These are phyloP conservation scores for Nasonia oneida DNA, from an alignment of 2,888 invertebrate species.

Conservation along the genomic window DNA sequence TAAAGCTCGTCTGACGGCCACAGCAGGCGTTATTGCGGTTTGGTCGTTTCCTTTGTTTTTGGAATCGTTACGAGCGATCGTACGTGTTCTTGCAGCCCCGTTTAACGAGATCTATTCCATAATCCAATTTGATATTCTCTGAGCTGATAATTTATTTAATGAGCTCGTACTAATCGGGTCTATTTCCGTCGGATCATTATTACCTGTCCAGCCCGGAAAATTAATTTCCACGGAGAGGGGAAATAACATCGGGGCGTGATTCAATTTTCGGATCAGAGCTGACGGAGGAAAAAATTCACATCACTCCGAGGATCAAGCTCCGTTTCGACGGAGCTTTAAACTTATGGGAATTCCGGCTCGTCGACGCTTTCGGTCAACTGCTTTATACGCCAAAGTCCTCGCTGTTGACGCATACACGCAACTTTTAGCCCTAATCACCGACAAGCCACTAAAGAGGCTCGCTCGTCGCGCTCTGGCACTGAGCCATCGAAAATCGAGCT, in stretches of 20 bases:
- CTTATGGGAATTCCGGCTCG: slow-evolving; percentile 9
- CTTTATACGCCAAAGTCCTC: neutral
- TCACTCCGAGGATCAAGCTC: too few relatives aligned
- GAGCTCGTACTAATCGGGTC: too few relatives aligned
- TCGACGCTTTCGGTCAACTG: slow-evolving; percentile 2
- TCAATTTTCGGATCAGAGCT: neutral
- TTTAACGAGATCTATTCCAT: too few relatives aligned
- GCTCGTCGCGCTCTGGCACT: neutral
- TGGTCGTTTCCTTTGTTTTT: too few relatives aligned
- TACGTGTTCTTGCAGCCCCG: too few relatives aligned
- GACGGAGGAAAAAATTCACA: too few relatives aligned
- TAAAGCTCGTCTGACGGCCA: neutral
- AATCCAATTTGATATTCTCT: too few relatives aligned
- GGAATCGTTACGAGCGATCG: too few relatives aligned
- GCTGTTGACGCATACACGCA: neutral
- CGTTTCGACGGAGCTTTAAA: neutral
- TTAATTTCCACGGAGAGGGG: neutral
- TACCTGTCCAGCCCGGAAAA: too few relatives aligned
- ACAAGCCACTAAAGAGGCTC: neutral
- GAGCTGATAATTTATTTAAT: too few relatives aligned
- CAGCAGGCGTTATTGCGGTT: too few relatives aligned
- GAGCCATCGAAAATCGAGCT: neutral
- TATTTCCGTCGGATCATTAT: too few relatives aligned
- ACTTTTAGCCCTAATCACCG: neutral
- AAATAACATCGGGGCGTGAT: neutral